Evolutionary conservation across 2,113 vertebrate genomes (phyloP).

Genomic region (Notothenia coriiceps): DNA sequence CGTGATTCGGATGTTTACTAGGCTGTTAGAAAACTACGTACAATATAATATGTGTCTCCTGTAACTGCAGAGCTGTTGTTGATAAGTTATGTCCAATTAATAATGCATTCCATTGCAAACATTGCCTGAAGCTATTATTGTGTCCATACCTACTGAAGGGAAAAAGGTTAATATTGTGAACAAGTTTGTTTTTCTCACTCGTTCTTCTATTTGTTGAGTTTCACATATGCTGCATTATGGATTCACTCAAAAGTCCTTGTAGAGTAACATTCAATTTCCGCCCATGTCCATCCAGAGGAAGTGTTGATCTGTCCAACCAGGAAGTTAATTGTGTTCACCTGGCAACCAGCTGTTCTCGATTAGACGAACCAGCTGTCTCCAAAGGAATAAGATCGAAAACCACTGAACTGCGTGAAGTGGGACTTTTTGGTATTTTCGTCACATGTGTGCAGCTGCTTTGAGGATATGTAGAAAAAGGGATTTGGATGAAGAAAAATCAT

Average conservation of each 20-base stretch:
- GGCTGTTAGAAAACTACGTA: conserved; percentile 49
- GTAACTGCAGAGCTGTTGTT: conserved; percentile 41
- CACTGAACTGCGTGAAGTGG: conserved; percentile 22
- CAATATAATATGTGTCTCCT: conserved; percentile 50
- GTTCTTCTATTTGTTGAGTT: conserved; percentile 27
- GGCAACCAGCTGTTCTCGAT: conserved; percentile 50
- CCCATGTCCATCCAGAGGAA: conserved; percentile 15
- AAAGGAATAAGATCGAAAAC: conserved; percentile 38
- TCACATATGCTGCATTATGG: conserved; percentile 24
- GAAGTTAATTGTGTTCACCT: conserved; percentile 56
- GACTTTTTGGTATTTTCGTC: conserved; percentile 21
- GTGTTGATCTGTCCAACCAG: conserved; percentile 33
- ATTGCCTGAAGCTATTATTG: conserved; percentile 6
- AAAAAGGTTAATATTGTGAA: conserved; percentile 20
- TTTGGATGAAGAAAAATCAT: background rate
- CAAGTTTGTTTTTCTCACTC: conserved; percentile 16
- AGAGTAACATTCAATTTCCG: background rate
- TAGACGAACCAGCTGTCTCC: conserved; percentile 29
- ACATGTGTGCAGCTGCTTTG: conserved; percentile 19
- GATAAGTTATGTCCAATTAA: conserved; percentile 28
- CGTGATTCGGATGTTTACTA: conserved; percentile 58
- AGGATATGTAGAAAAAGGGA: background rate
- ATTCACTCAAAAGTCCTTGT: conserved; percentile 21
- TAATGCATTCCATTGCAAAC: conserved; percentile 11
- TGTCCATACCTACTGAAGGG: conserved; percentile 19